Evolutionary conservation across 2,113 vertebrate species (phyloP).

Genomic region (Triplophysa dalaica): DNA sequence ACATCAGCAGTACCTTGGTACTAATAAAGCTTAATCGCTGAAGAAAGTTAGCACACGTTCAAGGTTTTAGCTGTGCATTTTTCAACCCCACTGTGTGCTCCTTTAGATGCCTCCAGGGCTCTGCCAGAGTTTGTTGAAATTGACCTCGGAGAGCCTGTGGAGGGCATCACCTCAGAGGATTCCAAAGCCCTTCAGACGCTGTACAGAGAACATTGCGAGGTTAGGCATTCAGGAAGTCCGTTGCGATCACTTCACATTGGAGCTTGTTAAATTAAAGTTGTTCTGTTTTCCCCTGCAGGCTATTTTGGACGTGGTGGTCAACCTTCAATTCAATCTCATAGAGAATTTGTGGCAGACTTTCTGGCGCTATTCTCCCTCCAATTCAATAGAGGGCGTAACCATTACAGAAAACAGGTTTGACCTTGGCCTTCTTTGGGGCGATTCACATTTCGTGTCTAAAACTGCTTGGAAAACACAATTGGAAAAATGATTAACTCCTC

Average conservation of each 20-base stretch:
- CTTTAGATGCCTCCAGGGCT: conserved; percentile 85
- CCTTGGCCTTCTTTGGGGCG: neutral
- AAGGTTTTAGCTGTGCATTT: neutral
- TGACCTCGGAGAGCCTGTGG: conserved; percentile 80
- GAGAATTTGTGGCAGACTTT: conserved; percentile 98
- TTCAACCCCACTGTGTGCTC: neutral
- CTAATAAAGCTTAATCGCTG: conserved; percentile 40
- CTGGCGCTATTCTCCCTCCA: conserved; percentile 86
- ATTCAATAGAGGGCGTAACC: conserved; percentile 75
- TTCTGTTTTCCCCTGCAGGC: conserved; percentile 71
- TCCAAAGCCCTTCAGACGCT: conserved; percentile 88
- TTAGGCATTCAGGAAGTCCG: conserved; percentile 59
- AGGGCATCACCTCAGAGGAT: conserved; percentile 80
- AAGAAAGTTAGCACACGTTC: neutral
- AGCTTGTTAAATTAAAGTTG: neutral
- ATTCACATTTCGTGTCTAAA: no score
- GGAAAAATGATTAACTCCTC: no score
- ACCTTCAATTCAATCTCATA: conserved; percentile 94
- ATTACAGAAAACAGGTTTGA: conserved; percentile 76
- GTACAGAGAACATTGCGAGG: conserved; percentile 96
- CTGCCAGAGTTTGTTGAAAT: conserved; percentile 90
- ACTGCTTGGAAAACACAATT: no score
- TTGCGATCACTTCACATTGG: neutral
- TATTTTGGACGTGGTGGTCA: conserved; percentile 92
- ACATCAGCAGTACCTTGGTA: conserved; percentile 96